phyloP scores from a whole-genome alignment of 1,140 invertebrate genomes.

The Macrosteles quadrilineatus region DNA sequence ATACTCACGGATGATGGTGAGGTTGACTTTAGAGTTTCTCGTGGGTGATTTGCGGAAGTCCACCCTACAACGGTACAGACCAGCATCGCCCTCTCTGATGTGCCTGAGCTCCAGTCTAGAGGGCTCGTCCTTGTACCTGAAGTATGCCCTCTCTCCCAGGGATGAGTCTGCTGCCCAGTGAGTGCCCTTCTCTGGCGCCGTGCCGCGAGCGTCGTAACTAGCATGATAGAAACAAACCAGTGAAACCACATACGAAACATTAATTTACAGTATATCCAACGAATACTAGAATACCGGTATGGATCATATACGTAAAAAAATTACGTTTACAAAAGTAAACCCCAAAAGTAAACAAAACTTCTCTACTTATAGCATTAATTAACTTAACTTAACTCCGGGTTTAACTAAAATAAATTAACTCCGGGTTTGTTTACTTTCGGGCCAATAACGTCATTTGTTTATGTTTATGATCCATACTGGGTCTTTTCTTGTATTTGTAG shows the following conservation, averaged over 20 bases:
- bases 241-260: conserved; percentile 33
- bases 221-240: not conserved
- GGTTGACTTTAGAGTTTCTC: conserved; percentile 68
- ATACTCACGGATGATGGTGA: conserved; percentile 72
- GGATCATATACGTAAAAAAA: no score
- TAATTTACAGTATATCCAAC: no score
- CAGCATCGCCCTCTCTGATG: conserved; percentile 62
- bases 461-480: no score
- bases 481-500: no score
- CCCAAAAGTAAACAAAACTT: no score
- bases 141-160: conserved; percentile 63
- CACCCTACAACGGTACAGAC: conserved; percentile 71
- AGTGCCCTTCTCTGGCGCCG: conserved; percentile 59
- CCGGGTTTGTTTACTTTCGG: no score
- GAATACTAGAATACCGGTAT: no score
- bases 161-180: conserved; percentile 66
- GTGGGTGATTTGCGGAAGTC: conserved; percentile 73
- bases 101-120: conserved; percentile 60
- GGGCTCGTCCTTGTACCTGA: conserved; percentile 59
- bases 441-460: no score
- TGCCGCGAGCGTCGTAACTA: conserved; percentile 58
- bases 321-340: no score
- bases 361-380: no score
- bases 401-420: no score
- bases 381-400: no score